A percentile compares a stretch with the other conserved stretches of the same genome.
phyloP scores from a whole-genome alignment of 2,888 invertebrate species.

The Tipula lateralis region DNA sequence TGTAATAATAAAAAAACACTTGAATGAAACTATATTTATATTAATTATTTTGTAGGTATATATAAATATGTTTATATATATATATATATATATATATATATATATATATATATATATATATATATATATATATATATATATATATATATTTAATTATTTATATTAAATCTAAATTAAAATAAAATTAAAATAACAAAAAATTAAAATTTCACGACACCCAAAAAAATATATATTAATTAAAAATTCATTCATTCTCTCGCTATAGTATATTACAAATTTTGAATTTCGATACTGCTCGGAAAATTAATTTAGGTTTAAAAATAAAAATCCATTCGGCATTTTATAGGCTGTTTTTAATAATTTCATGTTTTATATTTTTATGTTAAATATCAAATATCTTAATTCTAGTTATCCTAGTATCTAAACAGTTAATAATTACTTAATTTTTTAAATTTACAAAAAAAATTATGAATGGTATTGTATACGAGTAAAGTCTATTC shows the following conservation, averaged over 20 bases:
- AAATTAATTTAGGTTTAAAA: not conserved
- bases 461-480: constrained; percentile 31
- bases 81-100: not conserved
- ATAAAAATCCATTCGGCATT: constrained; percentile 30
- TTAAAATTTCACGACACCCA: not conserved
- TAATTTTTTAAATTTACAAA: not conserved
- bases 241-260: constrained; percentile 30
- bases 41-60: not conserved
- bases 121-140: too few species aligned
- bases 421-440: not conserved
- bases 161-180: not conserved
- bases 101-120: not conserved
- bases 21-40: constrained; percentile 20
- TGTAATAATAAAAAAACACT: constrained; percentile 14
- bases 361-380: not conserved
- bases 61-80: not conserved
- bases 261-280: constrained; percentile 31
- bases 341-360: constrained; percentile 2
- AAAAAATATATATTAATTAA: not conserved
- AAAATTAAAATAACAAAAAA: constrained; percentile 26
- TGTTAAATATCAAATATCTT: not conserved
- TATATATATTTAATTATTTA: too few species aligned
- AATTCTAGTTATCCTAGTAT: not conserved
- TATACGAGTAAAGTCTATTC: constrained; percentile 34
- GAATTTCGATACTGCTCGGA: constrained; percentile 33